These are phyloP conservation scores for Drosophila diplacantha DNA, from an alignment of 2,888 invertebrate species.

Conservation along the genomic window DNA sequence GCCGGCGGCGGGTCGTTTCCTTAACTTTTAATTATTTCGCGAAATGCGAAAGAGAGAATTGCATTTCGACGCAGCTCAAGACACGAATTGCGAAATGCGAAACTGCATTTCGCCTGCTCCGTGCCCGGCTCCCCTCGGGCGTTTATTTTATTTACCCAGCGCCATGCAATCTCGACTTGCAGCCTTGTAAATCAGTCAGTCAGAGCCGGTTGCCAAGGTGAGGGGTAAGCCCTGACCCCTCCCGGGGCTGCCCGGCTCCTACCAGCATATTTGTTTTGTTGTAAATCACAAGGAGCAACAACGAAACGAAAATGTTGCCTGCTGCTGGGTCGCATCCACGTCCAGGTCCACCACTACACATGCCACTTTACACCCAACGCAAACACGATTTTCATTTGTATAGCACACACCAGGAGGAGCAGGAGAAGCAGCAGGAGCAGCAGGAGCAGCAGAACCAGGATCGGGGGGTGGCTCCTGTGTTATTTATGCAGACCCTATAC, in stretches of 20 bases:
- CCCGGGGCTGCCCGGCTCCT: conserved; percentile 18
- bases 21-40: conserved; percentile 70
- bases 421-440: background rate
- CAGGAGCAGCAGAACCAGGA: background rate
- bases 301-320: conserved; percentile 58
- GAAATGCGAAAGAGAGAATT: conserved; percentile 72
- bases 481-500: conserved; percentile 66
- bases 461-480: conserved; percentile 34
- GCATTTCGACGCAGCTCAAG: conserved; percentile 58
- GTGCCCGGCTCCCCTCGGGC: conserved; percentile 33
- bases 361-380: conserved; percentile 70
- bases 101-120: conserved; percentile 32
- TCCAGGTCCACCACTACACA: conserved; percentile 59
- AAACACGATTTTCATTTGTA: conserved; percentile 73
- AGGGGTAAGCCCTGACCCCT: conserved; percentile 41
- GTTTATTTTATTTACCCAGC: conserved; percentile 72
- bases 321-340: conserved; percentile 16
- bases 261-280: conserved; percentile 72
- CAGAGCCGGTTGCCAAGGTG: conserved; percentile 49
- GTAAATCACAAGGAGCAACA: conserved; percentile 71
- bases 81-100: conserved; percentile 40
- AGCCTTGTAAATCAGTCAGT: conserved; percentile 74
- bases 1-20: conserved; percentile 52
- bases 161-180: conserved; percentile 72
- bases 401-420: conserved; percentile 45